Evolutionary conservation across 1,140 invertebrate genomes (phyloP).

Genomic region (Diploscapter pachys): DNA sequence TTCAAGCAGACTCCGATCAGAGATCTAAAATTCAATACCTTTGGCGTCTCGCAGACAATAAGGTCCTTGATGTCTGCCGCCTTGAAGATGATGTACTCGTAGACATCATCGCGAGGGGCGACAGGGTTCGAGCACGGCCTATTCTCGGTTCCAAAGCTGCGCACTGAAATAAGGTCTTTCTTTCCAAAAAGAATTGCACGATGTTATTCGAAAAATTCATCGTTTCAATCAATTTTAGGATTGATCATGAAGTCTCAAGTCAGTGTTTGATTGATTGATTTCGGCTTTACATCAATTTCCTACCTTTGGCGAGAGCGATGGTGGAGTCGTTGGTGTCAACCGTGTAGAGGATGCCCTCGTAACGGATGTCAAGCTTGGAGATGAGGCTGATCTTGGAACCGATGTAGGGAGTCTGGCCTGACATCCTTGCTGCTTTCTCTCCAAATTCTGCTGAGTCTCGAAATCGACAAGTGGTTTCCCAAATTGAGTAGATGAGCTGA

Average conservation of each 20-base stretch:
- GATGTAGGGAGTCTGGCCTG: conserved; percentile 73
- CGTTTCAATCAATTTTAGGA: too few relatives aligned
- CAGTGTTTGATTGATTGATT: too few relatives aligned
- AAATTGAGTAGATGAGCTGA: too few relatives aligned
- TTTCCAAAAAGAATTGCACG: too few relatives aligned
- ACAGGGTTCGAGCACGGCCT: conserved; percentile 87
- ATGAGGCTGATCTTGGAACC: conserved; percentile 99
- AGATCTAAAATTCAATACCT: conserved; percentile 55
- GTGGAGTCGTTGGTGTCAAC: conserved; percentile 98
- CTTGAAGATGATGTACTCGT: conserved; percentile 90
- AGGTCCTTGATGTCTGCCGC: conserved; percentile 98
- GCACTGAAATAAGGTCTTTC: conserved; percentile 68
- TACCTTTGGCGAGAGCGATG: conserved; percentile 95
- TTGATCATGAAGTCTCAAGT: too few relatives aligned
- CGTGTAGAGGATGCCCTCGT: conserved; percentile 97
- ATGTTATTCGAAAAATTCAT: too few relatives aligned
- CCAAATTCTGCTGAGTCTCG: too few relatives aligned
- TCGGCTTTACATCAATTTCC: too few relatives aligned
- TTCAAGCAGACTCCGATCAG: too few relatives aligned
- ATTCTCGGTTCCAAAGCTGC: conserved; percentile 97
- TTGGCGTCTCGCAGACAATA: conserved; percentile 76
- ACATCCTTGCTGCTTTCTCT: conserved; percentile 16
- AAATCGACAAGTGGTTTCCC: too few relatives aligned
- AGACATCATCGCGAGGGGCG: conserved; percentile 89
- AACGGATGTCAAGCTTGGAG: conserved; percentile 98